Base-by-base conservation (phyloP, 2,888 invertebrate species). In the Kryphioiulus occultus region DNA sequence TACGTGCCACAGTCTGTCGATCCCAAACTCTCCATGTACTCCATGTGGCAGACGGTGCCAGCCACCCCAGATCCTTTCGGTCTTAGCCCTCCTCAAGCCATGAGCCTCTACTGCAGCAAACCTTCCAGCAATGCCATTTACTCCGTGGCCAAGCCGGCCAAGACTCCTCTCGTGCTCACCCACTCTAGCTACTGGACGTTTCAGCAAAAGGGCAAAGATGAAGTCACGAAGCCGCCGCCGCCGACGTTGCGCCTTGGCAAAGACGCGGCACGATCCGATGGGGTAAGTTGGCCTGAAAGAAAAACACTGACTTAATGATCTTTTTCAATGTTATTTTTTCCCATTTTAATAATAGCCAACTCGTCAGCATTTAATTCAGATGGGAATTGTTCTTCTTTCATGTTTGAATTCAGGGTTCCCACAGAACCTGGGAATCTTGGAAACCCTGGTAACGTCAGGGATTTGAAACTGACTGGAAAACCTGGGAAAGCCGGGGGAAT, bases 11-110 rank as follows among this genome's bases (percentile, higher is more conserved):
- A 93, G 85, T 96, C 95, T 0, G 96, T 96, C 90, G 90, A 91
- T 92, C 96, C 96, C 91, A 96, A 96, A 90, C 93, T 98, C 87
- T 98, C 98, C 82, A 99, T 99, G 98, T 99, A 99, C 92, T 98
- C 98, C 87, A 98, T 98, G 92, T 99, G 98, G 93, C 91, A 92
- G 89, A 90, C 88, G 12, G 88, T 88, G 15, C 88, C 88, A 7
- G 68, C 86, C 22, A 42, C 91, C 90, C 89, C 91, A 90, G 26
- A 94, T 92, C 94, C 94, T 88, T 92, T 94, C 90, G 95, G 95
- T 87, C 92, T 95, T 90, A 94, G 95, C 90, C 94, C 95, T 85
- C 94, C 94, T 90, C 93, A 94, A 91, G 94, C 94, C 88, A 95
- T 95, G 94, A 92, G 92, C 0, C 91, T 92, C 86, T 97, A 97